Evolutionary conservation across 2,797 vertebrate genomes (phyloP), one percentile per base, ranked within the genome.

Genomic region (Peromyscus nudipes): DNA sequence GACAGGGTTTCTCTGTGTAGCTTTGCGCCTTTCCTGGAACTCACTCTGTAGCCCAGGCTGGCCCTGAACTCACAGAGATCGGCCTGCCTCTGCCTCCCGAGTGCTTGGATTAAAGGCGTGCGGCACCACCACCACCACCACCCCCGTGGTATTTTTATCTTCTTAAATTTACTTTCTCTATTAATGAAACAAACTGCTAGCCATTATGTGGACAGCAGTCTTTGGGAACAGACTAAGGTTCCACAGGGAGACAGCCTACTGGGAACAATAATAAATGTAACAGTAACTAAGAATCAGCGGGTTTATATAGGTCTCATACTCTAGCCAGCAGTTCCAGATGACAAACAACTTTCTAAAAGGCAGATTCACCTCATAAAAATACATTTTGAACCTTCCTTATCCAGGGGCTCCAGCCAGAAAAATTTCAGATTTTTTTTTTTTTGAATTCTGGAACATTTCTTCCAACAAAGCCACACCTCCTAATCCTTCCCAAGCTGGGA

Each of bases 341-440:
- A 94, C 34, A 87, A 57, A 94, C 40, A 94, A 94, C 67, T 75
- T 52, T 62, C 64, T 69, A 69, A 94, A 90, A 96, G 60, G 43
- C n/a, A 84, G 93, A 94, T 87, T 94, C 16, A 87, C 49, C 31
- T 95, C 76, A 80, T 92, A 92, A 89, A 89, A 92, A 93, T 87
- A 65, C 0, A 31, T 3, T 21, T n/a, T 37, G 31, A 34, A 12
- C 31, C n/a, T 75, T 40, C 25, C 19, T 73, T 37, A 75, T 43
- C 49, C 34, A 82, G 89, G 71, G 43, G 77, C 31, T 88, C 13
- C 49, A 27, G 67, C 19, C 8, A 40, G 73, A 67, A 55, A 46
- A 31, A 55, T 19, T 75, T 75, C 43, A 55, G 57, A 76, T 11
- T 14, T 29, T 85, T 87, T 55, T 49, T 49, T 55, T 55, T 55